Evolutionary conservation across 2,888 invertebrate species (phyloP).

Genomic region (Drosophila limbata): DNA sequence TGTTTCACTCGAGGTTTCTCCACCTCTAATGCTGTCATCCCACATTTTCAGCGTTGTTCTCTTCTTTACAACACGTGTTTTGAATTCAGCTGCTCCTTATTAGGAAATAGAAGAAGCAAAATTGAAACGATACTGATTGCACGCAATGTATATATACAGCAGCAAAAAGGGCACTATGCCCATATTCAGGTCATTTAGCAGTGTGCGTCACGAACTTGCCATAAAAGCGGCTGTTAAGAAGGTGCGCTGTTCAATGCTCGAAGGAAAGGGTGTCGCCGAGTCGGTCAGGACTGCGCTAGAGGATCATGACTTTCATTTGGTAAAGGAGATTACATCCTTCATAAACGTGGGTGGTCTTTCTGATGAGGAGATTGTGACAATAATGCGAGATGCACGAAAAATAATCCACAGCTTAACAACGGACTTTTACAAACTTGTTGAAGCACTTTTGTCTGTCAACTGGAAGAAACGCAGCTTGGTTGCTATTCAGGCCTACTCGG

Average conservation of each 20-base stretch:
- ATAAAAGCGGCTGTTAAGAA: slow-evolving; percentile 81
- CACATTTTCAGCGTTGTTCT: no score
- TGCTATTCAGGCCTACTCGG: slow-evolving; percentile 87
- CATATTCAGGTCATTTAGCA: slow-evolving; percentile 80
- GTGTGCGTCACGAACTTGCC: slow-evolving; percentile 79
- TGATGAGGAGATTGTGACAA: slow-evolving; percentile 86
- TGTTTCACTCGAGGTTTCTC: no score
- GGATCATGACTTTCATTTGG: slow-evolving; percentile 66
- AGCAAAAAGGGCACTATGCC: slow-evolving; percentile 80
- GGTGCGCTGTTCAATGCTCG: slow-evolving; percentile 82
- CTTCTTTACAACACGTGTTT: no score
- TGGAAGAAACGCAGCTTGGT: slow-evolving; percentile 86
- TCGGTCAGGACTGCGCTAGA: slow-evolving; percentile 73
- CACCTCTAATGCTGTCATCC: no score
- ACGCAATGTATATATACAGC: slow-evolving; percentile 80
- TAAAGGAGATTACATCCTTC: slow-evolving; percentile 79
- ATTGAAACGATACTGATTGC: background rate
- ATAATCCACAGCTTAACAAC: slow-evolving; percentile 87
- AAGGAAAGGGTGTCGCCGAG: slow-evolving; percentile 73
- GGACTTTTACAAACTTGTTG: slow-evolving; percentile 87
- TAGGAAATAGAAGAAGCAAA: slow-evolving; percentile 31
- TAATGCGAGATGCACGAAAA: slow-evolving; percentile 87
- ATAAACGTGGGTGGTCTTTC: slow-evolving; percentile 67
- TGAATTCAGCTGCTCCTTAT: slow-evolving; percentile 35
- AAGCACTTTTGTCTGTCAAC: slow-evolving; percentile 87